Base-by-base conservation (phyloP, 2,797 vertebrate species). In the Erpetoichthys calabaricus region DNA sequence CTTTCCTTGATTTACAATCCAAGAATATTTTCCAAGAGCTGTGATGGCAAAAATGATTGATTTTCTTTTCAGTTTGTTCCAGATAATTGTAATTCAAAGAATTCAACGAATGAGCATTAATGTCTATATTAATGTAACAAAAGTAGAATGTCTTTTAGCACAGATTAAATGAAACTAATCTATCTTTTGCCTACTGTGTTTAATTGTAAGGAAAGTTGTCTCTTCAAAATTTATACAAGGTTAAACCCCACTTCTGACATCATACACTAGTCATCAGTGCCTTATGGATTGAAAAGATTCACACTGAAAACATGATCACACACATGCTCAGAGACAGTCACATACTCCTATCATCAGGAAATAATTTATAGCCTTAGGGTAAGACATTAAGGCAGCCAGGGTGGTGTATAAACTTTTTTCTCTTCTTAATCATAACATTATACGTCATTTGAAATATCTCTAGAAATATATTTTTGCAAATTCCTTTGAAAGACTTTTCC, bases 211-310 rank as follows among this genome's bases (percentile, higher is more conserved):
- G 57, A 60, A 56, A 53, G 53, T 51, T 54, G 51, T 58, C 58
- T 55, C 58, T 65, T 56, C 49, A 63, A 60, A 61, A 59, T 69
- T 69, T 83, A 78, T 70, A 68, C 56, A 60, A 60, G 72, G 71
- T 60, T 59, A 47, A 73, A 55, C 64, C 74, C 74, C 66, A 64
- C 68, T 68, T 70, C 59, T 85, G 80, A 85, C 82, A 82, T 85
- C 82, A 86, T 59, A 52, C 7, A 1, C 47, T 3, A 70, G 70
- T 76, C 78, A 74, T 72, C 73, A 73, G 64, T 62, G 57, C 64
- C 56, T 64, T 70, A 74, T 71, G 66, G 68, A 64, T 51, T 69
- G 57, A 67, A 70, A 70, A 66, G 70, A 63, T 51, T 69, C 73
- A 65, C 63, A 56, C 68, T 74, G 71, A 62, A 67, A 65, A 55